These are phyloP conservation scores for Progne subis DNA, from an alignment of 2,113 vertebrate species.

Conservation along the genomic window DNA sequence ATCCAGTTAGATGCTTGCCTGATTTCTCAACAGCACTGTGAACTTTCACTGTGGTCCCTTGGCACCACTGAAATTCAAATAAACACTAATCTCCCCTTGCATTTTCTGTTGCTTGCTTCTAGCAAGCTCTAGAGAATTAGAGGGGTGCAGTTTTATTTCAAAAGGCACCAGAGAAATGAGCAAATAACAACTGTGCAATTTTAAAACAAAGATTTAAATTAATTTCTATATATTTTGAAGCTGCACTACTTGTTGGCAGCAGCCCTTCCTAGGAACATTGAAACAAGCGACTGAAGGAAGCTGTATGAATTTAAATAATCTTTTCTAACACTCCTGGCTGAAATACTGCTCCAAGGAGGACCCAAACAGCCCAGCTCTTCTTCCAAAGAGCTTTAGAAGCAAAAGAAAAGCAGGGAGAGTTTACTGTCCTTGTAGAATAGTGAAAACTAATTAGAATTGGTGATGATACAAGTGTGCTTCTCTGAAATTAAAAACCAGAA, in stretches of 20 bases:
- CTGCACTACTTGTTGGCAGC: neutral
- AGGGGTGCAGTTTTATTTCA: neutral
- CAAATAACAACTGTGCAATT: neutral
- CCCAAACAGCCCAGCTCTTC: neutral
- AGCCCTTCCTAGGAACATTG: rapidly evolving
- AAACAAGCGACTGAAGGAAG: neutral
- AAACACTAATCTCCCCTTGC: neutral
- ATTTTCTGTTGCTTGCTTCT: neutral
- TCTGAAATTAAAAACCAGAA: neutral
- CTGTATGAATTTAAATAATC: neutral
- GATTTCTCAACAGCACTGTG: neutral
- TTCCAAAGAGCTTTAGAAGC: neutral
- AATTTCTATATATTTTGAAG: neutral
- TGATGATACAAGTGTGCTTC: neutral
- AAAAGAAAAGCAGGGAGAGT: neutral
- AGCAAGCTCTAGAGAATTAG: neutral
- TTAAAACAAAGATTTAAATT: neutral
- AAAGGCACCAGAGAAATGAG: neutral
- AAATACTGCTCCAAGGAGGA: neutral
- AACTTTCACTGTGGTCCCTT: neutral
- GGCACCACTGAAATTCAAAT: neutral
- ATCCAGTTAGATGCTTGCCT: neutral
- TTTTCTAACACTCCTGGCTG: neutral
- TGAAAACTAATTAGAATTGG: neutral
- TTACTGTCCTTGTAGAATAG: neutral